Base-by-base conservation (phyloP, 2,113 vertebrate genomes). In the Brachypteracias leptosomus region DNA sequence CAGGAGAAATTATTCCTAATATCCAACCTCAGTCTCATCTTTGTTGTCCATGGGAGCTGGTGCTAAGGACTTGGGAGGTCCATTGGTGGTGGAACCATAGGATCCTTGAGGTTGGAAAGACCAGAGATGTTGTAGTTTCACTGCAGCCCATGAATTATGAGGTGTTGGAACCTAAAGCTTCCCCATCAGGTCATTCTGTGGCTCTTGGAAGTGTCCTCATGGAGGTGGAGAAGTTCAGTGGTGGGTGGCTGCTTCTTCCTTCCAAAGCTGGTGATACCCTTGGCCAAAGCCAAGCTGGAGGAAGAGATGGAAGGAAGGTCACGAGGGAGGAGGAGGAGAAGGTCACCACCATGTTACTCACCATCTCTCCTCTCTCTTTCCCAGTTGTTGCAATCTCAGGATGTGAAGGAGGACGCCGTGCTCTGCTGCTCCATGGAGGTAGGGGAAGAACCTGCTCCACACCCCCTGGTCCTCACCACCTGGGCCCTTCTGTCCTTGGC, bases 371-470 rank as follows among this genome's bases (percentile, higher is more conserved):
- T 55, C 67, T 96, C 58, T 95, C 77, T 70, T 90, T 96, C 90
- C 13, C 96, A 99, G 99, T 98, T 99, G 97, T 96, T 99, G 96
- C 99, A 99, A 90, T 99, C 99, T 84, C 98, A 98, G 93, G 99
- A 99, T 52, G 98, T 99, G 73, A 99, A 99, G 97, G 99, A 99
- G 95, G 99, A 99, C 1, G 99, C 99, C 0, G 99, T 99, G 62
- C 98, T 99, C 67, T 99, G 99, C 98, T 99, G 99, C 75, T 99
- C 99, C 7, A 99, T 99, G 99, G 99, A 99, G 99, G 99, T 99
- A 98, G 68, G 98, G 98, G 28, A 10, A 26, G 10, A 28, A 73
- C 20, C 35, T 59, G 19, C 38, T 3, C 19, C 25, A 29, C 29
- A 22, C 3, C 0, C 33, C 62, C 21, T 2, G 1, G 24, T 70